Evolutionary conservation across 2,888 invertebrate species (phyloP), one percentile per base, ranked within the genome.

Genomic region (Nasonia oneida): DNA sequence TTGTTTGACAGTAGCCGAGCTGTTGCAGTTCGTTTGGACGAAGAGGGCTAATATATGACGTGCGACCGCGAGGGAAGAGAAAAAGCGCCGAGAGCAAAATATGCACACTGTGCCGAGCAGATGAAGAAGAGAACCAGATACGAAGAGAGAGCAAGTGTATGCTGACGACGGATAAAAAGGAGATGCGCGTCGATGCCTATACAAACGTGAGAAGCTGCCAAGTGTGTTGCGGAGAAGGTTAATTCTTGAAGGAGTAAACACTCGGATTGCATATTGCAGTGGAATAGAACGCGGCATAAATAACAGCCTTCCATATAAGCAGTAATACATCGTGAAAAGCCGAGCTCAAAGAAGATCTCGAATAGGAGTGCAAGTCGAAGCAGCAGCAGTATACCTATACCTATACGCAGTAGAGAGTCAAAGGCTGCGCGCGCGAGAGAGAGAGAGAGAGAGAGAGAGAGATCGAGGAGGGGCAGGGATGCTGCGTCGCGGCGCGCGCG

Each of bases 401-500:
- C n/a, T 57, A 61, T 37, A 33, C 29, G 39, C 12, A 61, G 77
- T 37, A 37, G 37, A 37, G 3, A 39, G 61, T 14, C 33, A 53
- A 10, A 76, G 53, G 29, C 53, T 18, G 15, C 14, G 75, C n/a
- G 33, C 14, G 77, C 14, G 53, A 29, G 29, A 29, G 29, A 29
- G 29, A 29, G 29, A 29, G 29, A 29, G 29, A 29, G 29, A 29
- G 29, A 29, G 1, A 29, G 29, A 29, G 29, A 77, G 39, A 77
- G 57, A 23, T 61, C 1, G 70, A 50, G 79, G 33, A 42, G 57
- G 53, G 15, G 70, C 79, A 33, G 8, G 73, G 81, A 29, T 61
- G 75, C 81, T 74, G 84, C 84, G 74, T 81, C 81, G 77, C 70
- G 77, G 77, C 81, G 70, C 42, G 29, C 57, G 57, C 74, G 70